A percentile compares a stretch with the other conserved stretches of the same genome.
phyloP scores from a whole-genome alignment of 2,113 vertebrate genomes.

The Aldabrachelys gigantea region DNA sequence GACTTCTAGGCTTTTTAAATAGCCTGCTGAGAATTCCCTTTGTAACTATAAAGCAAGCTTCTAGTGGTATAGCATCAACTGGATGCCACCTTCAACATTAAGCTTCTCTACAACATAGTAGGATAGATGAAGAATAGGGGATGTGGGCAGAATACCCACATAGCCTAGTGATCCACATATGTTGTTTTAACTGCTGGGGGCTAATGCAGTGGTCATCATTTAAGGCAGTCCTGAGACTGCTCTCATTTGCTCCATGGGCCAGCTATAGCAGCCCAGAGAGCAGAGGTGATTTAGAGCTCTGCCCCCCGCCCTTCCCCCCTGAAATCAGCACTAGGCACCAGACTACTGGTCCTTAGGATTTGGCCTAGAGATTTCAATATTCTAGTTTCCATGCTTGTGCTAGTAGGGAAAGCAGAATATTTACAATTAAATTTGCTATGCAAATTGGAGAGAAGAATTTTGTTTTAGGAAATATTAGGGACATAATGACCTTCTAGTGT shows the following conservation, averaged over 20 bases:
- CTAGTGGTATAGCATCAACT: background rate
- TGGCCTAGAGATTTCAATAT: fast-evolving
- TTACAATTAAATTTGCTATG: background rate
- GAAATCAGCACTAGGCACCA: fast-evolving
- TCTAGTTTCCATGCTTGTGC: background rate
- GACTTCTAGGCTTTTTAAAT: background rate
- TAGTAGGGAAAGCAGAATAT: background rate
- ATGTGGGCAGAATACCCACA: background rate
- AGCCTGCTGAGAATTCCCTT: background rate
- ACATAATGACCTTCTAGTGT: background rate
- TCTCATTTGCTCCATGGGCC: background rate
- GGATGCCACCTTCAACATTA: fast-evolving
- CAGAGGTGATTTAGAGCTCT: background rate
- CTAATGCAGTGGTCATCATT: background rate
- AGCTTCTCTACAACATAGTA: background rate
- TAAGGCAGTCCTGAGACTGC: background rate
- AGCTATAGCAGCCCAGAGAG: background rate
- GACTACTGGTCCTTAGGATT: background rate
- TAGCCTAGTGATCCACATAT: background rate
- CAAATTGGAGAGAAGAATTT: background rate
- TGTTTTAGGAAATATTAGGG: background rate
- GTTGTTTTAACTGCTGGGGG: background rate
- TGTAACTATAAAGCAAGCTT: background rate
- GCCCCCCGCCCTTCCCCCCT: background rate
- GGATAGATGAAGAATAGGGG: background rate